A percentile compares a stretch with the other conserved stretches of the same genome.
These are phyloP conservation scores for pig (Sus scrofa) DNA, from an alignment of 2,113 vertebrate species.

Conservation along the genomic window DNA sequence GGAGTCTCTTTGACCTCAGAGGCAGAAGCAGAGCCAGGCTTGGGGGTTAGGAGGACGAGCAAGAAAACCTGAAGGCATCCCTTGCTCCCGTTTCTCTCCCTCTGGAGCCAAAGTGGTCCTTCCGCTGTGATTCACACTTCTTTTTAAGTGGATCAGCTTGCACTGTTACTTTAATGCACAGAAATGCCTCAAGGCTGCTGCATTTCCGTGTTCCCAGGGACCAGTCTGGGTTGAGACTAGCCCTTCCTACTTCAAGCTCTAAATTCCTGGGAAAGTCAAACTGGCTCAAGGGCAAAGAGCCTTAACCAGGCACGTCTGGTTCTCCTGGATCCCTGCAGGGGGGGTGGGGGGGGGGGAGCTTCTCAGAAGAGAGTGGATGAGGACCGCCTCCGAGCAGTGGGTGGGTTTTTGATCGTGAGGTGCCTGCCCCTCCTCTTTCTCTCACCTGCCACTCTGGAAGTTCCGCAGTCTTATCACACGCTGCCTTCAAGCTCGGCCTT, in stretches of 20 bases:
- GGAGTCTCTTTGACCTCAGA: neutral
- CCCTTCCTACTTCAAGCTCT: neutral
- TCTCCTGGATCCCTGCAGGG: neutral
- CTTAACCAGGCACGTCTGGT: neutral
- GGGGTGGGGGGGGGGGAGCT: neutral
- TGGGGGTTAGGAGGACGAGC: neutral
- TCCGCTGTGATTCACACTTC: neutral
- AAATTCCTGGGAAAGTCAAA: conserved; percentile 1
- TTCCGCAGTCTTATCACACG: neutral
- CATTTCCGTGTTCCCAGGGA: neutral
- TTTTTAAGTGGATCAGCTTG: neutral
- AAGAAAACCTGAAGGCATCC: neutral
- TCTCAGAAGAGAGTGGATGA: neutral
- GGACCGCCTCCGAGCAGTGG: too few species aligned
- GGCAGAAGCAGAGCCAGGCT: neutral
- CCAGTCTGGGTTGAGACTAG: neutral
- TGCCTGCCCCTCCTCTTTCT: neutral
- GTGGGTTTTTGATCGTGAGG: neutral
- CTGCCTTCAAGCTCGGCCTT: neutral
- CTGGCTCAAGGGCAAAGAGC: neutral
- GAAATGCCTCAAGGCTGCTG: neutral
- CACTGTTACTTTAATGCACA: neutral
- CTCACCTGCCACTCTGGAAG: neutral
- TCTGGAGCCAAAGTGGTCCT: neutral
- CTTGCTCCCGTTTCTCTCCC: neutral